Base-by-base conservation (phyloP, 2,888 invertebrate species). In the Lasius platythorax region DNA sequence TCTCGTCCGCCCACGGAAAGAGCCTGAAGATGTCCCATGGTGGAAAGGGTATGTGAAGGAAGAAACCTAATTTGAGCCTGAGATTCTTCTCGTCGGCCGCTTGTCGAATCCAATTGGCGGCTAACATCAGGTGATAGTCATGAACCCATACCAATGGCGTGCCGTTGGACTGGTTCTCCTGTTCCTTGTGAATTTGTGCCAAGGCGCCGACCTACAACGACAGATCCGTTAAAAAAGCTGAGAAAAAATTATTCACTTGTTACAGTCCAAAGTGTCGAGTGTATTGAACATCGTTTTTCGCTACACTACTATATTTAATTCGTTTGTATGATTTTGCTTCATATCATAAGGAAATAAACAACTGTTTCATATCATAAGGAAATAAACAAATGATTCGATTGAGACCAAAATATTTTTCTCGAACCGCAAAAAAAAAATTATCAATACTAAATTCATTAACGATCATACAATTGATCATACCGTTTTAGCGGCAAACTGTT, bases 31-130 rank as follows among this genome's bases (percentile, higher is more conserved):
- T 98, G 93, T 99, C 99, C 98, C 98, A 99, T 18, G 98, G 97
- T 18, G 98, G 98, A 95, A 99, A 99, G 0, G 99, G 99, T 92
- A 99, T 99, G 95, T 99, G 99, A 86, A 99, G 96, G 95, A 99
- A 99, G 96, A 99, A 99, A 43, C 98, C 98, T 88, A 99, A 95
- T 94, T 98, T 98, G 93, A 97, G 97, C 86, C 96, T 96, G 37
- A 98, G 95, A 83, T 97, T 96, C 90, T 97, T 97, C 92, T 98
- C 98, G 91, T 98, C 98, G 0, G 97, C 97, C 28, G 96, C 96
- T 96, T 98, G 98, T 94, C 99, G 96, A 89, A 99, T 97, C 97
- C 98, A 98, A 94, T 98, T 98, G 56, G 99, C 98, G 18, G 98
- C 98, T 92, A 98, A 95, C 98, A 99, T 98, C 28, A 99, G 96